phyloP scores from a whole-genome alignment of 2,113 vertebrate genomes.

The Miniopterus natalensis region DNA sequence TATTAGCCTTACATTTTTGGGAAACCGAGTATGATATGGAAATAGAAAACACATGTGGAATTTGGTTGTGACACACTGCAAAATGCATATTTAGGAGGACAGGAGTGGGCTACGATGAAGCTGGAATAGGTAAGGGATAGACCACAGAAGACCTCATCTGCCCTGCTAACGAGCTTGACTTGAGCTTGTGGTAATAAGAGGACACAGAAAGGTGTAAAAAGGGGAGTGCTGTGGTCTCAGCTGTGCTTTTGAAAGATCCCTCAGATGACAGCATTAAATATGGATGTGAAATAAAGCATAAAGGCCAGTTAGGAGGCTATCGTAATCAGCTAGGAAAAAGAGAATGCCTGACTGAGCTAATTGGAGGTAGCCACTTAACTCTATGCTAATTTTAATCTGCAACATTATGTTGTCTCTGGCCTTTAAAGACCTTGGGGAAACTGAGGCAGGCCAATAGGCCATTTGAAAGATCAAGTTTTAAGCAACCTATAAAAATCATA shows the following conservation, averaged over 20 bases:
- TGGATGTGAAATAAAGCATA: conserved; percentile 24
- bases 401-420: not conserved
- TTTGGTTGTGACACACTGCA: not conserved
- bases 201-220: not conserved
- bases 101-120: not conserved
- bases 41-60: conserved; percentile 51
- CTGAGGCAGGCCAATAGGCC: not conserved
- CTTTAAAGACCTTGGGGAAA: conserved; percentile 40
- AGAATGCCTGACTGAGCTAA: not conserved
- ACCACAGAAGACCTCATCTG: not conserved
- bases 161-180: not conserved
- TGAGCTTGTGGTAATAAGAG: not conserved
- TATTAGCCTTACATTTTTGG: not conserved
- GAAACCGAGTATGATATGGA: not conserved
- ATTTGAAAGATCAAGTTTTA: conserved; percentile 9
- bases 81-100: not conserved
- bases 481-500: not conserved
- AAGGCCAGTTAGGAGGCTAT: not conserved
- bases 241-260: conserved; percentile 38
- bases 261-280: conserved; percentile 52
- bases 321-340: not conserved
- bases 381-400: conserved; percentile 15
- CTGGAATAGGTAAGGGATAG: not conserved
- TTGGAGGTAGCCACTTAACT: not conserved
- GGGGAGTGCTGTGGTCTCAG: not conserved